phyloP scores from a whole-genome alignment of 2,888 invertebrate genomes.

The Andrena camellia region DNA sequence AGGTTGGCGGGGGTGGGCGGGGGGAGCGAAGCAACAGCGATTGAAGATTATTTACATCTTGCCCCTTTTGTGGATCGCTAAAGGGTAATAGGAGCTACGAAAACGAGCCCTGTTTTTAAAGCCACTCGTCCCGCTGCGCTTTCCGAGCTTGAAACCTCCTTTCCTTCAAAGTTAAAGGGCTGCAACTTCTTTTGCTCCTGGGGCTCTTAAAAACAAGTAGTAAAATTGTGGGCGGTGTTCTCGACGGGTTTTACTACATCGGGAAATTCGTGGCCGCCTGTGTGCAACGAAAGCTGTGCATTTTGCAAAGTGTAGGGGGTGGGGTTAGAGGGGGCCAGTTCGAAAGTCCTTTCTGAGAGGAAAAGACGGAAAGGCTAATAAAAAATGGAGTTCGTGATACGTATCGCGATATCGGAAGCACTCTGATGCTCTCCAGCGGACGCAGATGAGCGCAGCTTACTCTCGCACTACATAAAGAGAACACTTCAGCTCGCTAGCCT shows the following conservation, averaged over 20 bases:
- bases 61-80: background rate
- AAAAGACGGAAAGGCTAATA: too few species aligned
- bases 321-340: too few species aligned
- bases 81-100: background rate
- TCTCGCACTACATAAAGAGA: too few species aligned
- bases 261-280: background rate
- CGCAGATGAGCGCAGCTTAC: background rate
- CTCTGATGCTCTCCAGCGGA: background rate
- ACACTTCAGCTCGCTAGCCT: too few species aligned
- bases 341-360: too few species aligned
- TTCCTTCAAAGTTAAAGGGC: slow-evolving; percentile 8
- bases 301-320: background rate
- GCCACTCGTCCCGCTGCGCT: background rate
- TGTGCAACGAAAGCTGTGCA: background rate
- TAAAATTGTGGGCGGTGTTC: slow-evolving; percentile 10
- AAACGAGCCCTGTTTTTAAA: background rate
- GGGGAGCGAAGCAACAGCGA: background rate
- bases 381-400: too few species aligned
- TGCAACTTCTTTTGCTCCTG: background rate
- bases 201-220: background rate
- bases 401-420: background rate
- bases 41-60: slow-evolving; percentile 11
- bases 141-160: background rate
- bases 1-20: background rate
- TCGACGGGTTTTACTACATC: background rate